phyloP scores from a whole-genome alignment of 1,140 invertebrate species.

The Diorhabda carinulata region DNA sequence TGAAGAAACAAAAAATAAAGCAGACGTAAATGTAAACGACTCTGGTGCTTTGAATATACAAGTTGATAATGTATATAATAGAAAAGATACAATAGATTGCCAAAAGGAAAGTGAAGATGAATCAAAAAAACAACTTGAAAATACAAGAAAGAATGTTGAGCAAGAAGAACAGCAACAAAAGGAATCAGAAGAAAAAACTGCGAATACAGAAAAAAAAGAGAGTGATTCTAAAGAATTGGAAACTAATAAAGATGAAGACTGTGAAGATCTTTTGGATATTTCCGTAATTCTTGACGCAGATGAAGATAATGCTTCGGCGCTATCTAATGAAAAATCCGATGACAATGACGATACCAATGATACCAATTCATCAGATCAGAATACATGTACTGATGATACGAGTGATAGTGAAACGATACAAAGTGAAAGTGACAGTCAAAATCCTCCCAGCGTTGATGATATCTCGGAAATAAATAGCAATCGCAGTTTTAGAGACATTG shows the following conservation, averaged over 20 bases:
- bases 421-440: neutral
- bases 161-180: conserved; percentile 5
- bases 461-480: neutral
- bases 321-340: conserved; percentile 24
- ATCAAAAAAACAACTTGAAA: conserved; percentile 2
- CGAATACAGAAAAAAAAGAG: conserved; percentile 16
- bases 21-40: neutral
- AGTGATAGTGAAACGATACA: conserved; percentile 5
- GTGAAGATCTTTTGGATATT: conserved; percentile 33
- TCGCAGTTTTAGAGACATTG: too few relatives aligned
- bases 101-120: neutral
- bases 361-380: conserved; percentile 11
- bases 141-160: conserved; percentile 4
- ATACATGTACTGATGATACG: conserved; percentile 1
- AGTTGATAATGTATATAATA: conserved; percentile 3
- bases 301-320: conserved; percentile 36
- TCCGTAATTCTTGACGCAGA: conserved; percentile 34
- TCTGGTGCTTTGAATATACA: neutral
- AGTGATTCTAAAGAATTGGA: conserved; percentile 20
- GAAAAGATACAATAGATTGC: conserved; percentile 4
- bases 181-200: neutral
- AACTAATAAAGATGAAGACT: conserved; percentile 10
- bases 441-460: neutral
- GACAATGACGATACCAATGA: conserved; percentile 26
- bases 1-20: conserved; percentile 3